A percentile compares a stretch with the other conserved stretches of the same genome.
phyloP scores from a whole-genome alignment of 2,113 vertebrate genomes.

The Echinops telfairi region DNA sequence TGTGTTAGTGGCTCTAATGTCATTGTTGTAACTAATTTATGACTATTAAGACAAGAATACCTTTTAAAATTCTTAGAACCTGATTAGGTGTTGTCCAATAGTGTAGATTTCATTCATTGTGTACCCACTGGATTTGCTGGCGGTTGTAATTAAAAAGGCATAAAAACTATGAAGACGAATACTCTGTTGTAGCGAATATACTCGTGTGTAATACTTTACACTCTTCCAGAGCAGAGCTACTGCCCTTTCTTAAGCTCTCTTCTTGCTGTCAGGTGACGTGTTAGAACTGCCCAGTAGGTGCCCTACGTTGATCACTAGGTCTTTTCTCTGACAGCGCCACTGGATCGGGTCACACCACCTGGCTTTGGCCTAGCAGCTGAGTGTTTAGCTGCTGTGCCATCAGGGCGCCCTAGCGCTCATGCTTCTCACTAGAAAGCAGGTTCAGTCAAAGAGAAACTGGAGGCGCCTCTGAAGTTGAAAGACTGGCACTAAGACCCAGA shows the following conservation, averaged over 20 bases:
- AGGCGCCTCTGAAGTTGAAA: conserved; percentile 27
- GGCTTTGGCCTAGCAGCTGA: neutral
- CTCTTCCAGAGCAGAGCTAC: neutral
- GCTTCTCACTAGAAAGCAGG: conserved; percentile 43
- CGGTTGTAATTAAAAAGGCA: neutral
- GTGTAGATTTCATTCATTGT: too few relatives aligned
- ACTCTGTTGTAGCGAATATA: conserved; percentile 44
- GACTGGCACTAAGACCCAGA: neutral
- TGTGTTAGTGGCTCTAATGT: neutral
- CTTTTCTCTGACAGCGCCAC: neutral
- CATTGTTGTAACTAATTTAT: neutral
- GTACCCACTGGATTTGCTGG: too few relatives aligned
- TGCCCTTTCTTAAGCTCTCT: conserved; percentile 4
- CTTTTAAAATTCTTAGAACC: conserved; percentile 17
- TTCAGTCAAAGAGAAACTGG: conserved; percentile 24
- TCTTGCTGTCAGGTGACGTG: neutral
- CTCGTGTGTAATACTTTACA: conserved; percentile 18
- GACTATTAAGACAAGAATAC: conserved; percentile 22
- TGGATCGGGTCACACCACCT: neutral
- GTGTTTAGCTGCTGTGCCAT: neutral
- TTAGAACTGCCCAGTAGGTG: neutral
- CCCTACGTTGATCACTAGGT: neutral
- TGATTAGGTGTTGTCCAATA: neutral
- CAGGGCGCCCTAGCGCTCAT: neutral
- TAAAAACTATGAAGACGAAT: conserved; percentile 38